Conservation (phyloP, 2,797 vertebrate species). For the Siniperca undulata region DNA sequence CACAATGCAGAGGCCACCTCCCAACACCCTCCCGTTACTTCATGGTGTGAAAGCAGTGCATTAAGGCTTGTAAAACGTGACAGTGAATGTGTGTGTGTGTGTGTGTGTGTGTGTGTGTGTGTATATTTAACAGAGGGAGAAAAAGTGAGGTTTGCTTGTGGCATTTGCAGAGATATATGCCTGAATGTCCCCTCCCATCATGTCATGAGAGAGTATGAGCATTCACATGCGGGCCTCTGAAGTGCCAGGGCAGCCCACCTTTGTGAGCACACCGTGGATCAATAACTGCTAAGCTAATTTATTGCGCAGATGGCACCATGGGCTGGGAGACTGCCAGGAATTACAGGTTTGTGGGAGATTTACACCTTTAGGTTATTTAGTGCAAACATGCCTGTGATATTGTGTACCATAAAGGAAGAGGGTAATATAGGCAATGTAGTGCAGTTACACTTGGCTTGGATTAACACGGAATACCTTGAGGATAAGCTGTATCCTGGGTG, state of each 20-base stretch:
- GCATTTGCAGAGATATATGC: slow-evolving; percentile 25
- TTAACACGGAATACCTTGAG: slow-evolving; percentile 40
- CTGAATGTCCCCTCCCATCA: slow-evolving; percentile 1
- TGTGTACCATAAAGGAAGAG: slow-evolving; percentile 2
- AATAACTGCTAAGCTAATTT: slow-evolving; percentile 64
- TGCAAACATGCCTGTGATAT: slow-evolving; percentile 41
- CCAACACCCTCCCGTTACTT: slow-evolving; percentile 39
- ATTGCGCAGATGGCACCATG: slow-evolving; percentile 53
- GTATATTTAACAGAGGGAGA: slow-evolving; percentile 8
- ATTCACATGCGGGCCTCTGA: slow-evolving; percentile 5
- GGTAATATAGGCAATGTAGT: not conserved
- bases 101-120: not conserved
- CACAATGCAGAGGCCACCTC: slow-evolving; percentile 62
- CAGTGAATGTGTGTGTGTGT: slow-evolving; percentile 11
- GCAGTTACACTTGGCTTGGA: slow-evolving; percentile 17
- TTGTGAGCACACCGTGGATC: slow-evolving; percentile 54
- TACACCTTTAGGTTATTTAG: slow-evolving; percentile 35
- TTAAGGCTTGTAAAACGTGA: slow-evolving; percentile 52
- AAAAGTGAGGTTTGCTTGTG: slow-evolving; percentile 20
- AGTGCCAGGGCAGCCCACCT: slow-evolving; percentile 42
- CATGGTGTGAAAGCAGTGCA: slow-evolving; percentile 48
- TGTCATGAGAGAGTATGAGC: slow-evolving; percentile 13
- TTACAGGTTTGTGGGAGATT: slow-evolving; percentile 51
- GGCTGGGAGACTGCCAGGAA: slow-evolving; percentile 45
- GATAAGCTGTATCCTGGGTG: slow-evolving; percentile 6